These are phyloP conservation scores for Diaphora mendica DNA, from an alignment of 2,888 invertebrate species.

Conservation along the genomic window DNA sequence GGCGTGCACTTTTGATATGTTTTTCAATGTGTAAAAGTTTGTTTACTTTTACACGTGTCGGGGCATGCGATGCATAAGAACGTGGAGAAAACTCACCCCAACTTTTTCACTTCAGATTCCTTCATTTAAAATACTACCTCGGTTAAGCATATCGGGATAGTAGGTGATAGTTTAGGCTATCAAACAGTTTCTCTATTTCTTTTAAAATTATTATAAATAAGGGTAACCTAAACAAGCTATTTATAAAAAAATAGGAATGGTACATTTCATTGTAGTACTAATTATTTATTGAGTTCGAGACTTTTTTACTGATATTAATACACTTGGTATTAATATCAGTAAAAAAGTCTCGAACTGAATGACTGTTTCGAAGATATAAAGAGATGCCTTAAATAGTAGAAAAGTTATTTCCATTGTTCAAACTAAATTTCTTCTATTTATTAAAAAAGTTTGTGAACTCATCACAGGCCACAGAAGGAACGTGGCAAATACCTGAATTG, in stretches of 20 bases:
- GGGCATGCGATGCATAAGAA: constrained; percentile 71
- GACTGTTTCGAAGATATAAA: constrained; percentile 32
- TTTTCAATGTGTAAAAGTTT: constrained; percentile 78
- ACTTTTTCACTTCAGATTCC: constrained; percentile 74
- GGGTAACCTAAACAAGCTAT: neutral
- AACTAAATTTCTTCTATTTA: constrained; percentile 55
- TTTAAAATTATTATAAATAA: neutral
- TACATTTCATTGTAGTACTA: neutral
- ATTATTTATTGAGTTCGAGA: constrained; percentile 15
- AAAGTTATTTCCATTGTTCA: constrained; percentile 50
- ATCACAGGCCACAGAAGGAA: constrained; percentile 45
- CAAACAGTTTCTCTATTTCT: neutral
- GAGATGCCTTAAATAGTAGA: constrained; percentile 50
- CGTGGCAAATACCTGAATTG: constrained; percentile 53
- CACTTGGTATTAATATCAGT: neutral
- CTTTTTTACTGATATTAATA: neutral
- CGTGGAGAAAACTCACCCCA: constrained; percentile 62
- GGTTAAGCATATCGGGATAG: constrained; percentile 58
- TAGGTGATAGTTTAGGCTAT: constrained; percentile 28
- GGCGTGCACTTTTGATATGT: constrained; percentile 77
- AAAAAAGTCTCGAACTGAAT: constrained; percentile 23
- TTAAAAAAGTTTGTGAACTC: constrained; percentile 56
- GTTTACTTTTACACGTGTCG: constrained; percentile 62
- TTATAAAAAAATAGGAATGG: neutral
- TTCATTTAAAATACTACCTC: constrained; percentile 72